A percentile compares a stretch with the other conserved stretches of the same genome.
These are phyloP conservation scores for Stegophylla sp. DNA, from an alignment of 2,888 invertebrate genomes.

Conservation along the genomic window DNA sequence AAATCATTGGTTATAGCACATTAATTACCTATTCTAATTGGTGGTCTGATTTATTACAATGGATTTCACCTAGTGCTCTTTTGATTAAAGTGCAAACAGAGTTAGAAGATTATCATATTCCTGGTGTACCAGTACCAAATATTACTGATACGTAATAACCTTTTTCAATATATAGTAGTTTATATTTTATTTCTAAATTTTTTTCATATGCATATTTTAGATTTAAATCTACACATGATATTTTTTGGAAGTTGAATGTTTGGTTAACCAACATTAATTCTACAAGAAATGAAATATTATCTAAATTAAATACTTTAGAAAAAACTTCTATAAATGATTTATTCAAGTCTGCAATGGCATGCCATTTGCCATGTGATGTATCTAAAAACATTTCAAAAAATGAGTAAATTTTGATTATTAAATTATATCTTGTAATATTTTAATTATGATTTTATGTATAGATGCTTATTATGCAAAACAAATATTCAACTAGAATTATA, in stretches of 20 bases:
- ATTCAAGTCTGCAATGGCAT: conserved; percentile 68
- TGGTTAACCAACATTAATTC: no score
- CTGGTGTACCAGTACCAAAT: conserved; percentile 51
- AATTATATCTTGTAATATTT: neutral
- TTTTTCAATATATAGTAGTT: neutral
- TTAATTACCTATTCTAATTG: conserved; percentile 64
- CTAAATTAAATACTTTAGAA: no score
- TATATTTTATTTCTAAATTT: neutral
- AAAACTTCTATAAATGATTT: conserved; percentile 64
- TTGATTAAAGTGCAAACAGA: conserved; percentile 41
- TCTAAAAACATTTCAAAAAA: conserved; percentile 62
- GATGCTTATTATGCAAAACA: conserved; percentile 66
- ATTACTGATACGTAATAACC: conserved; percentile 42
- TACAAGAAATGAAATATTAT: no score
- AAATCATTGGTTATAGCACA: conserved; percentile 62
- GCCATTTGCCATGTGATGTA: conserved; percentile 67
- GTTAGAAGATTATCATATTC: conserved; percentile 44
- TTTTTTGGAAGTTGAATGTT: no score
- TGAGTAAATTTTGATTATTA: conserved; percentile 57
- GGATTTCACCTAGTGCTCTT: conserved; percentile 61
- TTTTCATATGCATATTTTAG: conserved; percentile 3
- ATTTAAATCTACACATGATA: no score
- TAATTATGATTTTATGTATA: conserved; percentile 57
- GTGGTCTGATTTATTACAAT: conserved; percentile 65
- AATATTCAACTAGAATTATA: conserved; percentile 66